Conservation (phyloP, 2,888 invertebrate genomes). For the Rotaria socialis region DNA sequence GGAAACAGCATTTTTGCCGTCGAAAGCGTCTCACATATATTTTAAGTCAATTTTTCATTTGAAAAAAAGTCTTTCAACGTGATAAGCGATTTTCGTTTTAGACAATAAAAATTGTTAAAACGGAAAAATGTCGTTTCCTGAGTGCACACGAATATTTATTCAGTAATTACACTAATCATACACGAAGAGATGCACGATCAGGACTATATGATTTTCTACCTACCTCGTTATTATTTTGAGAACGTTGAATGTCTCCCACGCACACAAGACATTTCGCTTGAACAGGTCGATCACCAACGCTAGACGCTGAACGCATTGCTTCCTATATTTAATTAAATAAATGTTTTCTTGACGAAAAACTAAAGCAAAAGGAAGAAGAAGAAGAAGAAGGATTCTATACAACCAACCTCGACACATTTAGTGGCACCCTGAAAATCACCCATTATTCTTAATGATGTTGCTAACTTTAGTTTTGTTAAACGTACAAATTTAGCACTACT, state of each 20-base stretch:
- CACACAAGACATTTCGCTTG: conserved; percentile 60
- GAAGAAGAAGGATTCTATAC: neutral
- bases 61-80: too few relatives aligned
- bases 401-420: neutral
- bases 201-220: conserved; percentile 12
- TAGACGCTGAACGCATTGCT: conserved; percentile 60
- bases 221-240: conserved; percentile 59
- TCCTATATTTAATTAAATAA: conserved; percentile 52
- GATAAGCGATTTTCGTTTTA: too few relatives aligned
- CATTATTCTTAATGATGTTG: conserved; percentile 2
- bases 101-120: too few relatives aligned
- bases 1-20: too few relatives aligned
- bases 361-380: too few relatives aligned
- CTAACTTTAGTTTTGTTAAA: conserved; percentile 33
- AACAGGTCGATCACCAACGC: conserved; percentile 59
- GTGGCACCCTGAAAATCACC: conserved; percentile 2
- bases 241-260: conserved; percentile 61
- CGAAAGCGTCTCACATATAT: too few relatives aligned
- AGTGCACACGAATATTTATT: too few relatives aligned
- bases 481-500: neutral
- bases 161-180: neutral
- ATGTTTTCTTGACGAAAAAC: neutral
- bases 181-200: neutral
- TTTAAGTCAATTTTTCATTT: too few relatives aligned
- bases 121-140: too few relatives aligned